Evolutionary conservation across 2,888 invertebrate genomes (phyloP).

Genomic region (Timandra comae): DNA sequence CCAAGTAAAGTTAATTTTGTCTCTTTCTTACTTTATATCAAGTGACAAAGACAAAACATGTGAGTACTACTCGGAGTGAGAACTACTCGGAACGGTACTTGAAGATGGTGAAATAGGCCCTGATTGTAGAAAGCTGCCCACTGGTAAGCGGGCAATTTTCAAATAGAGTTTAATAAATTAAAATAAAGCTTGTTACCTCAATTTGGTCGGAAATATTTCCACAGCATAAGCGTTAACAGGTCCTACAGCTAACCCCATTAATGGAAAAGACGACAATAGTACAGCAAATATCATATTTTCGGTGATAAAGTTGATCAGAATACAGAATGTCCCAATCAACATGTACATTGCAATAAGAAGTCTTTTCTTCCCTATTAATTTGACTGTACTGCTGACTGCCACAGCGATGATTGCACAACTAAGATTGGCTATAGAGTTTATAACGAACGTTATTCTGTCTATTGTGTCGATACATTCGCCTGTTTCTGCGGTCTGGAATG

Average conservation of each 20-base stretch:
- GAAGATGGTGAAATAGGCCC: no score
- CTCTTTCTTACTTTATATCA: no score
- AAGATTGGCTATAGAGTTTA: slow-evolving; percentile 49
- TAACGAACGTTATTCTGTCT: slow-evolving; percentile 47
- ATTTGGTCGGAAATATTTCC: slow-evolving; percentile 63
- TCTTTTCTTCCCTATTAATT: slow-evolving; percentile 56
- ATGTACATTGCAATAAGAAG: slow-evolving; percentile 43
- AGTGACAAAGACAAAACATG: no score
- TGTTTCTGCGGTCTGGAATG: slow-evolving; percentile 39
- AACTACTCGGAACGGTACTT: no score
- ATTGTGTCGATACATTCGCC: slow-evolving; percentile 50
- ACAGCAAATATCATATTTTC: slow-evolving; percentile 52
- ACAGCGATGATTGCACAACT: slow-evolving; percentile 48
- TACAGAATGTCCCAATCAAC: slow-evolving; percentile 45
- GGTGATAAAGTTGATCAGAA: slow-evolving; percentile 56
- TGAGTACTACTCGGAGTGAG: no score
- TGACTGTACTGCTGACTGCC: slow-evolving; percentile 46
- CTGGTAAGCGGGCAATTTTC: no score
- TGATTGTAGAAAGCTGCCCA: no score
- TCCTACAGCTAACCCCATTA: slow-evolving; percentile 54
- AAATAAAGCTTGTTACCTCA: slow-evolving; percentile 43
- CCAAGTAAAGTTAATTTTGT: no score
- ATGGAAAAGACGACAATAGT: slow-evolving; percentile 48
- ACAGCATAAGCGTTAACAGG: slow-evolving; percentile 65
- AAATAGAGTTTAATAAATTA: no score